Evolutionary conservation across 2,888 invertebrate species (phyloP).

Genomic region (Megamerina dolium): DNA sequence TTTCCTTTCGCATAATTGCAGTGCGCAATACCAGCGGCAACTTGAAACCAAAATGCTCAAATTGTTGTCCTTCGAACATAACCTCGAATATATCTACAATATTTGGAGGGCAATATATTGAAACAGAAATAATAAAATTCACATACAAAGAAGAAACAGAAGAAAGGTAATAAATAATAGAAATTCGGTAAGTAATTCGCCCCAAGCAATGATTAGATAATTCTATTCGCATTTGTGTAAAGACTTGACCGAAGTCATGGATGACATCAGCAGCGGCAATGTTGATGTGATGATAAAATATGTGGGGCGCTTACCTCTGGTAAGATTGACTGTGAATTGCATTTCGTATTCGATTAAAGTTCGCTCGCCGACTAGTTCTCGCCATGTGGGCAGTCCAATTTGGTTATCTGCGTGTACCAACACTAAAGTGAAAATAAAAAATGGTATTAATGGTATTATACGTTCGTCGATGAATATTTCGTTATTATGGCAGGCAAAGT

Average conservation of each 20-base stretch:
- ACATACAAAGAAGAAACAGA: not conserved
- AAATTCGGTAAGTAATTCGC: too few species aligned
- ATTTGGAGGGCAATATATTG: not conserved
- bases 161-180: not conserved
- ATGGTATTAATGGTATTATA: too few species aligned
- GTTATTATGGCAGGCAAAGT: too few species aligned
- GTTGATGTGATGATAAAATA: too few species aligned
- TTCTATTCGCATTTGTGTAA: too few species aligned
- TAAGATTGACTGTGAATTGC: slow-evolving; percentile 62
- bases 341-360: slow-evolving; percentile 63
- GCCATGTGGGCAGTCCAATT: slow-evolving; percentile 55
- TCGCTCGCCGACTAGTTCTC: slow-evolving; percentile 62
- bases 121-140: not conserved
- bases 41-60: slow-evolving; percentile 64
- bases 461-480: too few species aligned
- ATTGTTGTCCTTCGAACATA: slow-evolving; percentile 66
- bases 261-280: too few species aligned
- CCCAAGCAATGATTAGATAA: too few species aligned
- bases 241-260: too few species aligned
- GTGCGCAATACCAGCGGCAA: slow-evolving; percentile 53
- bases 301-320: slow-evolving; percentile 33
- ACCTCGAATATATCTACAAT: slow-evolving; percentile 56
- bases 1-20: slow-evolving; percentile 51
- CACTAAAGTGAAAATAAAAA: slow-evolving; percentile 38
- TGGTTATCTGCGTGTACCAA: slow-evolving; percentile 37